Evolutionary conservation across 2,797 vertebrate genomes (phyloP), one percentile per base, ranked within the genome.

Genomic region (Microctenopoma lineatum): DNA sequence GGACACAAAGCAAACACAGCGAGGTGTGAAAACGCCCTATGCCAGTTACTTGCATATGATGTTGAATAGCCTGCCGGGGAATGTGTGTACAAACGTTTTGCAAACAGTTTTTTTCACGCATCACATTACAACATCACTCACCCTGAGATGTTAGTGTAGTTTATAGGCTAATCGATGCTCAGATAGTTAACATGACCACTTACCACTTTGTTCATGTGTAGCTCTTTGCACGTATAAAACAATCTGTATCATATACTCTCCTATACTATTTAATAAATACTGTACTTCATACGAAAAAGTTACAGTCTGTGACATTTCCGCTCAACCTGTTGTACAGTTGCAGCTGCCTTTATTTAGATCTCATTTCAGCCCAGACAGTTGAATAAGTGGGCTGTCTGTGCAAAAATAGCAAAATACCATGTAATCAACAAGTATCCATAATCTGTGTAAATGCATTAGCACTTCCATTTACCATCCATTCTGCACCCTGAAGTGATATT

Each of bases 301-400:
- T 12, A 51, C 5, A 62, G 41, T 21, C 54, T 29, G 15, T 8
- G 25, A 16, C 67, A 10, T 59, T 60, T 56, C n/a, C 58, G 11
- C 55, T 18, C 13, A 3, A 55, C 55, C 45, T 69, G 46, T 52
- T 50, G 57, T 56, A 54, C 45, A 62, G 46, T 63, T 48, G 70
- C 76, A 82, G 70, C 79, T 86, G 83, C 58, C 44, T 80, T 77
- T 78, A 66, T 80, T 83, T 75, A 73, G 68, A 47, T 77, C 57
- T 56, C 54, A 66, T 77, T 70, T 80, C 65, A 79, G 21, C 53
- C 6, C 47, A 50, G 64, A 82, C 57, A 54, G 71, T 51, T 66
- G 60, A 86, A 76, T 70, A 63, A 64, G 57, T 53, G 36, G 53
- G 56, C 38, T 72, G 66, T 81, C 48, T 1, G 1, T 56, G n/a